Percentiles rank a stretch among this genome's conserved stretches.
These are phyloP conservation scores for Scaptomyza polygonia DNA, from an alignment of 2,888 invertebrate species.

Conservation along the genomic window DNA sequence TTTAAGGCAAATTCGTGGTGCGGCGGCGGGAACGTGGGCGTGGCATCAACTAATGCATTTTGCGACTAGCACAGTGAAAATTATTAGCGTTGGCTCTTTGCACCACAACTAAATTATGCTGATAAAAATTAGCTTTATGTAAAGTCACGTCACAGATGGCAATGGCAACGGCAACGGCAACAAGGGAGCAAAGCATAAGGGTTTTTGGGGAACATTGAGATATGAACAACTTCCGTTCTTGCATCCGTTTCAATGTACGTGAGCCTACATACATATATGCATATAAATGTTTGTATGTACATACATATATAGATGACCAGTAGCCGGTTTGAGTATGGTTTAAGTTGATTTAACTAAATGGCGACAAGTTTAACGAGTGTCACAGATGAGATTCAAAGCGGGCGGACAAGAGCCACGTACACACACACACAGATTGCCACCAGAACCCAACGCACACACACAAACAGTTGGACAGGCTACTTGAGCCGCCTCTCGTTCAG, in stretches of 20 bases:
- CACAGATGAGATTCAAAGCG: slow-evolving; percentile 77
- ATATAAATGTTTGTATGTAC: background rate
- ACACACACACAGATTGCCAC: slow-evolving; percentile 47
- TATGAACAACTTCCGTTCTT: slow-evolving; percentile 65
- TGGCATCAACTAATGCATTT: slow-evolving; percentile 61
- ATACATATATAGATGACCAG: background rate
- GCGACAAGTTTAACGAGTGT: slow-evolving; percentile 79
- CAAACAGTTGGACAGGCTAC: slow-evolving; percentile 33
- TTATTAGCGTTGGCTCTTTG: slow-evolving; percentile 33
- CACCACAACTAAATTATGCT: slow-evolving; percentile 71
- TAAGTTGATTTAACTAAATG: slow-evolving; percentile 80
- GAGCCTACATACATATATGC: slow-evolving; percentile 38
- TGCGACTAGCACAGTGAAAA: slow-evolving; percentile 50
- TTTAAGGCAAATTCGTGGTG: slow-evolving; percentile 52
- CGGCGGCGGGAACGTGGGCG: slow-evolving; percentile 2
- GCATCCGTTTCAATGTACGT: slow-evolving; percentile 64
- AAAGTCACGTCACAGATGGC: slow-evolving; percentile 67
- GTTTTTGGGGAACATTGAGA: slow-evolving; percentile 42
- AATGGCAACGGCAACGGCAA: slow-evolving; percentile 1
- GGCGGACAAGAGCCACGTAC: slow-evolving; percentile 54
- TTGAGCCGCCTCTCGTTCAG: slow-evolving; percentile 29
- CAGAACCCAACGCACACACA: slow-evolving; percentile 5
- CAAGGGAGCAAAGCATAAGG: background rate
- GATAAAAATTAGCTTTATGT: slow-evolving; percentile 68
- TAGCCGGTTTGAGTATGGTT: slow-evolving; percentile 46